These are phyloP conservation scores for Arion vulgaris DNA, from an alignment of 1,140 invertebrate species.

Conservation along the genomic window DNA sequence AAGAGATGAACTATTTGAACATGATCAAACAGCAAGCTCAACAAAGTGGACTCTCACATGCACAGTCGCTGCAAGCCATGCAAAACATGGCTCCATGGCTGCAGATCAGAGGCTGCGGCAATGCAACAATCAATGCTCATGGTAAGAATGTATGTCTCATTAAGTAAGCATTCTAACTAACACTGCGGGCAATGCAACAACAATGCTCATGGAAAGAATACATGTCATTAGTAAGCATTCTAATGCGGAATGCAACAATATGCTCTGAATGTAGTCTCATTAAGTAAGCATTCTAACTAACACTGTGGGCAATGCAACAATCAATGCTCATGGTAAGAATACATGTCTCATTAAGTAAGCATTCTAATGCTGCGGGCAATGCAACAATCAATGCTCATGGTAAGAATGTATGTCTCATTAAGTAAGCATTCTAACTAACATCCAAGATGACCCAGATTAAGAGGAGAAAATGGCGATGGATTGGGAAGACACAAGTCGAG, in stretches of 20 bases:
- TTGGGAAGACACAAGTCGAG: too few species aligned
- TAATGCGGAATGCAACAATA: slow-evolving; percentile 28
- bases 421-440: too few species aligned
- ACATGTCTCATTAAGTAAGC: not conserved
- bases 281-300: too few species aligned
- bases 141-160: not conserved
- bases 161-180: too few species aligned
- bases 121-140: slow-evolving; percentile 26
- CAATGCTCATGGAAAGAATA: slow-evolving; percentile 16
- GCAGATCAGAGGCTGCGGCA: slow-evolving; percentile 20
- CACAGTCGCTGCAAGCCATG: not conserved
- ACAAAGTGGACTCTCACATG: slow-evolving; percentile 14
- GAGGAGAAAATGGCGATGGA: too few species aligned
- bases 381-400: slow-evolving; percentile 25
- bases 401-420: not conserved
- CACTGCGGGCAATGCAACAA: slow-evolving; percentile 29
- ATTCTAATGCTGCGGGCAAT: slow-evolving; percentile 30
- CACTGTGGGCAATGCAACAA: slow-evolving; percentile 27
- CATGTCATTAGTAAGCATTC: not conserved
- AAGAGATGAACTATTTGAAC: slow-evolving; percentile 31
- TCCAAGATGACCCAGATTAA: too few species aligned
- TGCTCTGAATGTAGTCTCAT: not conserved
- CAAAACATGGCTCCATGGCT: slow-evolving; percentile 33
- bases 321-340: slow-evolving; percentile 18
- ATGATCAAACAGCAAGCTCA: slow-evolving; percentile 32